Base-by-base conservation (phyloP, 2,888 invertebrate species). In the Carpatolechia fugitivella region DNA sequence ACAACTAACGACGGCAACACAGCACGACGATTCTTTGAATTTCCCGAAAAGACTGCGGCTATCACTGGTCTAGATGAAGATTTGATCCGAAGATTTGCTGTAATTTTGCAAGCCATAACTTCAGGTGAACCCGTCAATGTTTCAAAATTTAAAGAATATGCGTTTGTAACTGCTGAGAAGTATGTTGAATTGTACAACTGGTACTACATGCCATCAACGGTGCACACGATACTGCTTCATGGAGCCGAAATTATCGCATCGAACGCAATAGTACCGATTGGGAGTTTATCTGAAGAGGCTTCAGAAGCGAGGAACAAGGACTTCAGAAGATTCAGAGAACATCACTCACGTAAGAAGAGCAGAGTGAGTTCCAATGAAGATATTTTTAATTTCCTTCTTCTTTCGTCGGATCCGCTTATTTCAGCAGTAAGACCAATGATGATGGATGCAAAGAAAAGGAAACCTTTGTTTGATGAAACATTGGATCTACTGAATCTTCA, bases 141-240 rank as follows among this genome's bases (percentile, higher is more conserved):
- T 0, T 7, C 8, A 6, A 61, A 60, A 54, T 63, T 60, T 46
- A 57, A 53, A 40, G 55, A 57, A 10, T 60, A 52, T 52, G 47
- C 60, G 4, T n/a, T 13, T 0, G 13, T 33, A 24, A 65, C 59
- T n/a, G 56, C 55, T 7, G 38, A 61, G 38, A 54, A 46, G 38
- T 63, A 59, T 41, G 46, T 63, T 4, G 54, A 54, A 29, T 52
- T 58, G 14, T 60, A 64, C 35, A 14, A 47, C 24, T 63, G 63
- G 63, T 61, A 59, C 52, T 49, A 57, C 31, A 63, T 62, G 59
- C 41, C 60, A 7, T 48, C 59, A 38, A 63, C 59, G 1, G 56
- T 61, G 3, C 59, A 64, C 38, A 62, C 57, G 20, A 7, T 64
- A n/a, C 44, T 61, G 7, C 49, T 61, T 1, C 63, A 63, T 55